A percentile compares a stretch with the other conserved stretches of the same genome.
Evolutionary conservation across 2,888 invertebrate genomes (phyloP).

Genomic region (Cerastis leucographa): DNA sequence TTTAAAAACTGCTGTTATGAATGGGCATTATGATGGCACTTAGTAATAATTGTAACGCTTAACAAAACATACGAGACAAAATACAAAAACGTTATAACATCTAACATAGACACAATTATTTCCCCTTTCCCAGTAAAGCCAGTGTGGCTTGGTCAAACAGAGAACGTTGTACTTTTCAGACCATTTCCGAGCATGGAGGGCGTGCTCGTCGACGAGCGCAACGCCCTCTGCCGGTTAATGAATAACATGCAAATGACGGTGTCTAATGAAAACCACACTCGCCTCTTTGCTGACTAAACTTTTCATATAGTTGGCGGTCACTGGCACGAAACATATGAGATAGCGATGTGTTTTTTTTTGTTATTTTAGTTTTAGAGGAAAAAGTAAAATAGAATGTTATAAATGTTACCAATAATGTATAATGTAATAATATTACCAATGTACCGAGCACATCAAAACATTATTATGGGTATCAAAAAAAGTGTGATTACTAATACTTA

Average conservation of each 20-base stretch:
- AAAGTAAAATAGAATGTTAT: neutral
- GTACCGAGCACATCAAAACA: neutral
- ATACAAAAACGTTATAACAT: neutral
- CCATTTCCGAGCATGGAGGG: constrained; percentile 60
- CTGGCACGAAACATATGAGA: constrained; percentile 63
- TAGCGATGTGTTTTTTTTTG: constrained; percentile 37
- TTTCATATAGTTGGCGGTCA: constrained; percentile 65
- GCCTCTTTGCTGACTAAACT: constrained; percentile 73
- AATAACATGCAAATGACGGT: constrained; percentile 87
- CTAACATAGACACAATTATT: constrained; percentile 23
- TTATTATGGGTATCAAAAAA: no score
- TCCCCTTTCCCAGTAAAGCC: constrained; percentile 24
- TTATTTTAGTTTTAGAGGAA: neutral
- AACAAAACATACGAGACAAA: neutral
- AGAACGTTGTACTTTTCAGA: constrained; percentile 61
- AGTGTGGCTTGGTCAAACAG: constrained; percentile 55
- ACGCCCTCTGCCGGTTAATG: constrained; percentile 80
- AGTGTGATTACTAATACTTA: neutral
- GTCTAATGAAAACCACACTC: constrained; percentile 85
- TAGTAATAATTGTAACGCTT: neutral
- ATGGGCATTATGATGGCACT: no score
- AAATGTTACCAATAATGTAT: neutral
- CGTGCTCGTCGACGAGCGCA: constrained; percentile 54
- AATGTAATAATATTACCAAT: no score
- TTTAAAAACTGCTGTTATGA: neutral